phyloP scores from a whole-genome alignment of 37 sponge, comb jelly and placozoan species.

The Halichondria panicea region DNA sequence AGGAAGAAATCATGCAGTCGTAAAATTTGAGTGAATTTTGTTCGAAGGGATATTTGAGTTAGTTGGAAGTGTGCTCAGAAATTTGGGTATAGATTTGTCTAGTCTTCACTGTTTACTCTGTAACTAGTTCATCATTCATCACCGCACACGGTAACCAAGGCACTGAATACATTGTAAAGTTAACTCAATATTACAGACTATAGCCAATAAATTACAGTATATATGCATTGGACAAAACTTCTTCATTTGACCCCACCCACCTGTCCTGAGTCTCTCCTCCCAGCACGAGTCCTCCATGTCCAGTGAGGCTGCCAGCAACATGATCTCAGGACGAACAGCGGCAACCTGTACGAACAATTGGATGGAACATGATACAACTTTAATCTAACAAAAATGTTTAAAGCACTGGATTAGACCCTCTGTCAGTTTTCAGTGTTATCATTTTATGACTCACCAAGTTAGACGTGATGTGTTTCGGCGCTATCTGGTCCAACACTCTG shows the following conservation, averaged over 20 bases:
- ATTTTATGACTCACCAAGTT: conserved; percentile 46
- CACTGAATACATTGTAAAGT: too few relatives aligned
- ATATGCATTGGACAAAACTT: too few relatives aligned
- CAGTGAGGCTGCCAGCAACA: conserved; percentile 70
- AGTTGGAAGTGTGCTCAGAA: too few relatives aligned
- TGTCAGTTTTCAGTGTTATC: not conserved
- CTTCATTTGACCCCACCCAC: too few relatives aligned
- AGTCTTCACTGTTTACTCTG: too few relatives aligned
- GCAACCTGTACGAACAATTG: conserved; percentile 37
- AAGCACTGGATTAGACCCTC: not conserved
- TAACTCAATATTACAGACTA: too few relatives aligned
- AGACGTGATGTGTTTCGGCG: conserved; percentile 35
- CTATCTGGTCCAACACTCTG: conserved; percentile 48
- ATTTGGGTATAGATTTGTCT: too few relatives aligned
- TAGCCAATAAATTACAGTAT: too few relatives aligned
- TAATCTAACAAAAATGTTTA: not conserved
- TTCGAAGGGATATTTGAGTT: too few relatives aligned
- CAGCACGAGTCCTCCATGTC: conserved; percentile 80
- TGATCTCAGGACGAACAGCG: conserved; percentile 73
- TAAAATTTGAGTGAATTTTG: too few relatives aligned
- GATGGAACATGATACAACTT: not conserved
- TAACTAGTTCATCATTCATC: too few relatives aligned
- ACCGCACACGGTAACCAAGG: too few relatives aligned
- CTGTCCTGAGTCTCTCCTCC: conserved; percentile 85
- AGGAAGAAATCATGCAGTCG: not conserved